Evolutionary conservation across 2,113 vertebrate genomes (phyloP).

Genomic region (Asarcornis scutulata): DNA sequence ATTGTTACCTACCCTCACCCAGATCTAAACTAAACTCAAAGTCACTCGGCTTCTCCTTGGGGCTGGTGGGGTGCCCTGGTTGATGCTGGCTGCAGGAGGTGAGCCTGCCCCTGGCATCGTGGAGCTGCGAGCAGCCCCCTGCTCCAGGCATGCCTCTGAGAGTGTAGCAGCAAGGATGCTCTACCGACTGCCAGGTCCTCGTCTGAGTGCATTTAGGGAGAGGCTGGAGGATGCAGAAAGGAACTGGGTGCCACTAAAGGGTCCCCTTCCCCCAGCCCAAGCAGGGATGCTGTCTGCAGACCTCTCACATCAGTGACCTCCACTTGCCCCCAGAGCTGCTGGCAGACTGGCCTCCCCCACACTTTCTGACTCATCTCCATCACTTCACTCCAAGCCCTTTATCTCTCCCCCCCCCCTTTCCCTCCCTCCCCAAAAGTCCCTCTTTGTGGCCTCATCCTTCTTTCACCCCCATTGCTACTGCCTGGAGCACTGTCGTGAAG

Average conservation of each 20-base stretch:
- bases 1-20: neutral
- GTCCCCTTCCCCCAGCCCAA: neutral
- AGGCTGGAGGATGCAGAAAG: neutral
- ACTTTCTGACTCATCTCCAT: neutral
- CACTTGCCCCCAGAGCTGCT: neutral
- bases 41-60: neutral
- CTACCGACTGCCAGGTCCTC: neutral
- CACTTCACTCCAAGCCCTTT: neutral
- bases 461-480: neutral
- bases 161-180: neutral
- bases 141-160: too few relatives aligned
- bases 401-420: neutral
- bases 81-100: neutral
- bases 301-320: neutral
- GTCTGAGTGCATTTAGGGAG: neutral
- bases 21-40: neutral
- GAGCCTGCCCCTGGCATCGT: accelerated
- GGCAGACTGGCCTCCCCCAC: accelerated
- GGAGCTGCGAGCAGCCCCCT: neutral
- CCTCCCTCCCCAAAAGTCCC: neutral
- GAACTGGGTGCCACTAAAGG: neutral
- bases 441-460: neutral
- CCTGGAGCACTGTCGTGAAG: accelerated
- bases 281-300: accelerated
- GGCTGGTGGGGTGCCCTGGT: accelerated